Evolutionary conservation across 2,113 vertebrate genomes (phyloP).

Genomic region (Hepsetus odoe): DNA sequence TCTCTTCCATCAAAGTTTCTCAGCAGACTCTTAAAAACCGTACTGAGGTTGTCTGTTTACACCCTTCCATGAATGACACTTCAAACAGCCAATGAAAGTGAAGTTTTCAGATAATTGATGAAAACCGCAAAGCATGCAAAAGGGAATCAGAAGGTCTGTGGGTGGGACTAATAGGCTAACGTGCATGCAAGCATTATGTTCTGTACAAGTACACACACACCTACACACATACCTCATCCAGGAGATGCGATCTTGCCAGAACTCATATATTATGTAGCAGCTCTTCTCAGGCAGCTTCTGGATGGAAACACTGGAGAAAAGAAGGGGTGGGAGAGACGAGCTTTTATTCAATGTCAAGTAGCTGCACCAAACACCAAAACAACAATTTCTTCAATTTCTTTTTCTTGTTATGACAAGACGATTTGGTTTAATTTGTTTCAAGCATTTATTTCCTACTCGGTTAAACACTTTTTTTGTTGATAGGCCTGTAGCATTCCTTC

Average conservation of each 20-base stretch:
- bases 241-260: conserved; percentile 91
- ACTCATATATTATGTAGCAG: conserved; percentile 91
- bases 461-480: not conserved
- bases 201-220: not conserved
- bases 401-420: not conserved
- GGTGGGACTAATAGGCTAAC: not conserved
- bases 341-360: conserved; percentile 42
- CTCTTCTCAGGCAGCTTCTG: conserved; percentile 83
- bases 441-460: not conserved
- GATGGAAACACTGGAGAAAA: conserved; percentile 80
- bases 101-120: not conserved
- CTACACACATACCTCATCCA: conserved; percentile 86
- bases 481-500: not conserved
- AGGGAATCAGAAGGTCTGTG: not conserved
- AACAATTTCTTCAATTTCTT: not conserved
- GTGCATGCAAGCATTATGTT: not conserved
- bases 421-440: not conserved
- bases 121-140: not conserved
- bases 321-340: conserved; percentile 21
- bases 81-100: not conserved
- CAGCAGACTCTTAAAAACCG: not conserved
- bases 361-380: not conserved
- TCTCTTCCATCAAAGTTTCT: not conserved
- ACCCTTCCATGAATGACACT: not conserved
- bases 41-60: not conserved